Base-by-base conservation (phyloP, 2,888 invertebrate species). In the Athrips mouffetella region DNA sequence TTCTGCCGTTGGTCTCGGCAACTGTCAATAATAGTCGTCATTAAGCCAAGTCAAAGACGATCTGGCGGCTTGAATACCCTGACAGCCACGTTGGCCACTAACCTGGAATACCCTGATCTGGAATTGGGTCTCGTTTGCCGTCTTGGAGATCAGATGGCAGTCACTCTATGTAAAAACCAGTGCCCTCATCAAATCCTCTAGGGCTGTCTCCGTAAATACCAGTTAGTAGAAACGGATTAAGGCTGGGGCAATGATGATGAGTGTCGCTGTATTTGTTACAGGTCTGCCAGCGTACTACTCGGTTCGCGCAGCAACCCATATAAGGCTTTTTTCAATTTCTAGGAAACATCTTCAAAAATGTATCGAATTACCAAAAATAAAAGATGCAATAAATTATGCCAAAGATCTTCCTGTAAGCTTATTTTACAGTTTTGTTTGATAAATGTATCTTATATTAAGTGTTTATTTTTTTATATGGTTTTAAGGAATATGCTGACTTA, bases 271-370 rank as follows among this genome's bases (percentile, higher is more conserved):
- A 25, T 25, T 8, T 8, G 23, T 39, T 45, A 0, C 54, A 84
- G 84, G 82, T 25, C 27, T 83, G 1, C 84, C 84, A 15, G 63
- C 81, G 0, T 81, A 62, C 57, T 82, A 79, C 57, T 82, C 84
- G 5, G 67, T 85, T 0, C 73, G 81, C 0, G 74, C 84, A 0
- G 70, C 73, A 4, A 83, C 83, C 0, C 79, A 84, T 45, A 77
- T 84, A 0, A 77, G 80, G 31, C 54, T 84, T n/a, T 69, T 80
- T 50, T 72, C 73, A 0, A 74, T 84, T 53, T 70, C 80, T 0
- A 66, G 70, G 41, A 80, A 81, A 48, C 54, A 68, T 35, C 57
- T 85, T 5, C 8, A 62, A 5, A 58, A 65, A 0, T 67, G 67
- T 1, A 53, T 78, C 0, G 60, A 71, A 6, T 55, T 71, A 15